Conservation (phyloP, 1,140 invertebrate genomes). For the Tachypleus tridentatus region DNA sequence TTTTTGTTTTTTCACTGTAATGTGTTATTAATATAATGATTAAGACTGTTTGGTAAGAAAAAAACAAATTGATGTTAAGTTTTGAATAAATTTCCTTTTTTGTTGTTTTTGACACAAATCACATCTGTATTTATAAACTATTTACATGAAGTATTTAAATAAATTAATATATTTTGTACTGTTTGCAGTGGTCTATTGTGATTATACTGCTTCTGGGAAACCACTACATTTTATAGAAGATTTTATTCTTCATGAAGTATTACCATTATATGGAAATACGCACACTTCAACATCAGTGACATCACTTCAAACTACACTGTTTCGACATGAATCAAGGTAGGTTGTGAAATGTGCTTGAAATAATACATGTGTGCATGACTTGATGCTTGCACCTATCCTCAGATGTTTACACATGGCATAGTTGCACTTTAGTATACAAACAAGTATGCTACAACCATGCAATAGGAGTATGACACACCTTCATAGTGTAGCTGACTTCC, state of each 20-base stretch:
- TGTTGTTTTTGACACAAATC: background rate
- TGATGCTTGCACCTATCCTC: too few species aligned
- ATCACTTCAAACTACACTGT: conserved; percentile 73
- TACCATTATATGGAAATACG: conserved; percentile 73
- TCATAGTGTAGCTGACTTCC: too few species aligned
- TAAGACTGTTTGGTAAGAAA: too few species aligned
- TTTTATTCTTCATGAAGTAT: conserved; percentile 63
- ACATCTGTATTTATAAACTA: background rate
- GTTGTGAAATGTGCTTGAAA: background rate
- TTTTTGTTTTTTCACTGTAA: too few species aligned
- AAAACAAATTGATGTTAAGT: too few species aligned
- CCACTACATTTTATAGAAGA: conserved; percentile 77
- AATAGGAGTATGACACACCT: too few species aligned
- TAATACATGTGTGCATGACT: too few species aligned
- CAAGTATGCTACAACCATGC: too few species aligned
- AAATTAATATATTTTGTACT: conserved; percentile 25
- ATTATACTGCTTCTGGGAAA: conserved; percentile 68
- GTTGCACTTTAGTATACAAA: too few species aligned
- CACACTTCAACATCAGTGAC: conserved; percentile 72
- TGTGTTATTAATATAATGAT: too few species aligned
- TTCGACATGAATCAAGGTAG: conserved; percentile 50
- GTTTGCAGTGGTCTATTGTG: conserved; percentile 64
- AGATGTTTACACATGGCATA: too few species aligned
- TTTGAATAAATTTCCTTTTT: too few species aligned
- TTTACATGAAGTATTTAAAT: background rate